Evolutionary conservation across 2,888 invertebrate genomes (phyloP), one percentile per base, ranked within the genome.

Genomic region (Orthosia incerta): DNA sequence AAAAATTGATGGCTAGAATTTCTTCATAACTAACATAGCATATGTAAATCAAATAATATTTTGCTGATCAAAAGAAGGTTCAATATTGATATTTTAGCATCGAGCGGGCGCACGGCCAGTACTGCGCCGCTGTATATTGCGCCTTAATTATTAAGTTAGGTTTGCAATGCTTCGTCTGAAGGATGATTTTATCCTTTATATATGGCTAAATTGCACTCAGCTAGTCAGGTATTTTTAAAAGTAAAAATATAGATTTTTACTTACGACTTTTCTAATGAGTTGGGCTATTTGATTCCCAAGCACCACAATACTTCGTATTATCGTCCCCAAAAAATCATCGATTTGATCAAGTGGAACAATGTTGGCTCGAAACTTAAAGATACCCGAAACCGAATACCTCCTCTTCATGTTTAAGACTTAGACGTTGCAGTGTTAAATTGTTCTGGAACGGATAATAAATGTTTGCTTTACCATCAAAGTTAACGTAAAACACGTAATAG

Each of bases 331-430:
- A 7, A 50, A 50, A 1, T 20, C 15, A n/a, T 39, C 18, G 26
- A 74, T n/a, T 26, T 74, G 65, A 45, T 60, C 18, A 26, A 50
- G 9, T 75, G 75, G 75, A n/a, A 67, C 1, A 11, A 57, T 9
- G 18, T 13, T 62, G 3, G 15, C n/a, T 26, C 68, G 76, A 48
- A 68, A 23, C 9, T 15, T n/a, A 15, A 68, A 31, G 11, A 75
- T 2, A 20, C 68, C 68, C 1, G 5, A 0, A 13, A 75, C 0
- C 1, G 75, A 75, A 48, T 62, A 53, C 12, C 51, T 67, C 4
- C 3, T 0, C 13, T 16, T n/a, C 67, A 76, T 75, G 16, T 53
- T 65, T 0, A 18, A 16, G 4, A 39, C 15, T 11, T 23, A 20
- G 12, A 46, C 16, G 23, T 23, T 15, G n/a, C 15, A 20, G 11